Percentiles rank a stretch among this genome's conserved stretches.
phyloP scores from a whole-genome alignment of 2,888 invertebrate species.

The Sinotaia quadrata region DNA sequence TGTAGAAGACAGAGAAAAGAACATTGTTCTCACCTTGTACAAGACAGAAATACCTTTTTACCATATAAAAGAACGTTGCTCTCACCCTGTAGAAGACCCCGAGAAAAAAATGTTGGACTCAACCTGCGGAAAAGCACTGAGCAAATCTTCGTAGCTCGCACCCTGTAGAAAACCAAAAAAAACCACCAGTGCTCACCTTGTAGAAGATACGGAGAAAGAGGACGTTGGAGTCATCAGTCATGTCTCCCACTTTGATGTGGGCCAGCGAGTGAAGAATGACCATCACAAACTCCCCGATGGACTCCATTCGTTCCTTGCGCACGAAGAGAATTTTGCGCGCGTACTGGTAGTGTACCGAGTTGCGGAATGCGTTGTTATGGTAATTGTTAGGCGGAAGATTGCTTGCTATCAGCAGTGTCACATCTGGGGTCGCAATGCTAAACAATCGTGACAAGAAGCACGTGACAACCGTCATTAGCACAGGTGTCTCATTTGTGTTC shows the following conservation, averaged over 20 bases:
- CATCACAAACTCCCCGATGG: conserved; percentile 69
- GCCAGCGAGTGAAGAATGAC: conserved; percentile 68
- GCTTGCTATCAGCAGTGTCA: conserved; percentile 67
- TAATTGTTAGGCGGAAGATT: conserved; percentile 67
- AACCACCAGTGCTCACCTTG: conserved; percentile 62
- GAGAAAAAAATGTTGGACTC: no score
- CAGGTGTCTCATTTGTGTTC: no score
- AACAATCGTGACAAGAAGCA: no score
- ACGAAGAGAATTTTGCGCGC: conserved; percentile 64
- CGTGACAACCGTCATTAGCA: no score
- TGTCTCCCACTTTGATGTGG: conserved; percentile 65
- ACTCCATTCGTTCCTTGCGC: conserved; percentile 65
- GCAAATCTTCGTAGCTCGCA: no score
- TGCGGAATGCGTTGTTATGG: conserved; percentile 62
- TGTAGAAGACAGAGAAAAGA: no score
- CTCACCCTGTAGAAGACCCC: no score
- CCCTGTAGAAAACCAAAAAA: no score
- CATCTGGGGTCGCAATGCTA: conserved; percentile 54
- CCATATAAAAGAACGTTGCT: no score
- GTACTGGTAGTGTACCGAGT: conserved; percentile 67
- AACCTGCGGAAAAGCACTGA: no score
- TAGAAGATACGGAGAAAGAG: conserved; percentile 67
- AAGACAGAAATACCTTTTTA: no score
- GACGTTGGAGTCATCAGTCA: conserved; percentile 65
- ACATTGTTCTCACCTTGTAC: no score